phyloP scores from a whole-genome alignment of 30 jellyfish, hydroid and myxozoan species.

The Turritopsis rubra region DNA sequence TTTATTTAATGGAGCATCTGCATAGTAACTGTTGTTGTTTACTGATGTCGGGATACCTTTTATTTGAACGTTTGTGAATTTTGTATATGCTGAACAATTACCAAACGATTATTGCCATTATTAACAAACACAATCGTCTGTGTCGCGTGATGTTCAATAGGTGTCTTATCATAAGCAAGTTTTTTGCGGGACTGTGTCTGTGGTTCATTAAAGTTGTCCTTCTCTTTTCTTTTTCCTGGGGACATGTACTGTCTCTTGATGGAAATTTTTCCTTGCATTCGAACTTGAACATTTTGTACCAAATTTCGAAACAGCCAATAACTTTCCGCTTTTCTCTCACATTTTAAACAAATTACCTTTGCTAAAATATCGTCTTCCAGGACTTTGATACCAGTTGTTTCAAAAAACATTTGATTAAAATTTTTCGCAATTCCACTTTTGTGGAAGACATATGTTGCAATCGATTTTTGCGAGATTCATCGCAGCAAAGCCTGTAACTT shows the following conservation, averaged over 20 bases:
- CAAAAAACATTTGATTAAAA: not conserved
- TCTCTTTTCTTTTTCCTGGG: not conserved
- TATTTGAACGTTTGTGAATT: not conserved
- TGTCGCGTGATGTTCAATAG: not conserved
- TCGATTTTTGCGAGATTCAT: not conserved
- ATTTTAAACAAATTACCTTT: not conserved
- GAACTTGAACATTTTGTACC: not conserved
- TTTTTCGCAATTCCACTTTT: not conserved
- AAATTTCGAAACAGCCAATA: not conserved
- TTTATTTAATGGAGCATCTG: too few relatives aligned
- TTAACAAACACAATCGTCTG: not conserved
- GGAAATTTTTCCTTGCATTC: not conserved
- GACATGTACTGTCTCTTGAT: not conserved
- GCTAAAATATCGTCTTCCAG: not conserved
- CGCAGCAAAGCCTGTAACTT: not conserved
- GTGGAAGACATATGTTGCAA: not conserved
- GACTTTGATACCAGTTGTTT: not conserved
- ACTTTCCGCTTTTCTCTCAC: not conserved
- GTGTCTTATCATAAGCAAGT: not conserved
- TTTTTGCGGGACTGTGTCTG: not conserved
- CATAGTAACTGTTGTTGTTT: too few relatives aligned
- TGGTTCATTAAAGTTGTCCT: not conserved
- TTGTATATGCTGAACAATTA: not conserved
- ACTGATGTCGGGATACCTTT: too few relatives aligned
- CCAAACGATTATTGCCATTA: not conserved